Conservation (phyloP, 2,797 vertebrate genomes). For the Poeciliopsis presidionis region DNA sequence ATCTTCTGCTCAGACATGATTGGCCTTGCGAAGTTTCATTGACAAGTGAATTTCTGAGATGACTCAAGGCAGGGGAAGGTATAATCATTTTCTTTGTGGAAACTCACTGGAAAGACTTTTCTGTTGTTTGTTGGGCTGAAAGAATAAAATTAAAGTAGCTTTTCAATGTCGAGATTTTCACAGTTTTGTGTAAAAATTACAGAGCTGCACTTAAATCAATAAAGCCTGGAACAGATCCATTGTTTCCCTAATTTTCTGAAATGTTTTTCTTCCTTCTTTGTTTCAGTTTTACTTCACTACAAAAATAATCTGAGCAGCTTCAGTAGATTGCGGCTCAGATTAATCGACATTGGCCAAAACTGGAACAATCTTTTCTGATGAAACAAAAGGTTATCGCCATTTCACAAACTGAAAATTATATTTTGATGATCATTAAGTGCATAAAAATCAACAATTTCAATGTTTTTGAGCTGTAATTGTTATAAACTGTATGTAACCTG, state of each 20-base stretch:
- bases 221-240: slow-evolving; percentile 14
- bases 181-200: slow-evolving; percentile 22
- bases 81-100: slow-evolving; percentile 51
- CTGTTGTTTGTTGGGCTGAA: slow-evolving; percentile 7
- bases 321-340: neutral
- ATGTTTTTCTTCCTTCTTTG: neutral
- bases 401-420: neutral
- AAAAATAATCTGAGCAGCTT: neutral
- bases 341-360: neutral
- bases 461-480: neutral
- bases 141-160: slow-evolving; percentile 20
- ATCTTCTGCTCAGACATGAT: slow-evolving; percentile 38
- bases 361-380: neutral
- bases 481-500: neutral
- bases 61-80: slow-evolving; percentile 36
- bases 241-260: neutral
- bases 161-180: slow-evolving; percentile 36
- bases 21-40: slow-evolving; percentile 53
- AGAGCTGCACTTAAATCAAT: slow-evolving; percentile 33
- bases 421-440: neutral
- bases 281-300: neutral
- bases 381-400: neutral
- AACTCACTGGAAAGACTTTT: slow-evolving; percentile 14
- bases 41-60: slow-evolving; percentile 49
- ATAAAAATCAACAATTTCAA: neutral